Base-by-base conservation (phyloP, 2,113 vertebrate species). In the Acanthochromis polyacanthus region DNA sequence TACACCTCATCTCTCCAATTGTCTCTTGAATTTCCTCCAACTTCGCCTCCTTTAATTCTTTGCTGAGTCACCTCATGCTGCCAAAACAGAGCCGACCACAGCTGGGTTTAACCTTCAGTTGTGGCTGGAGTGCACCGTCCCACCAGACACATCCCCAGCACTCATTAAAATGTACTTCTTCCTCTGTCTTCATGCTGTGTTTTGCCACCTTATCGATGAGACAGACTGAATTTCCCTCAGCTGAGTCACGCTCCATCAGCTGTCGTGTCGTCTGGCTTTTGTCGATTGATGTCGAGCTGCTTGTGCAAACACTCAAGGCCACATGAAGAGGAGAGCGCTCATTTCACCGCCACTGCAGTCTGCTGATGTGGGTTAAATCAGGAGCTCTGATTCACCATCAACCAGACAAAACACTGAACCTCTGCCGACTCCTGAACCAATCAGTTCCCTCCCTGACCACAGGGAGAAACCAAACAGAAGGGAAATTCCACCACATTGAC, bases 161-260 rank as follows among this genome's bases (percentile, higher is more conserved):
- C 25, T 58, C 59, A 58, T 73, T 25, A 73, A 17, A 60, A 58
- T 3, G 3, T 3, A 3, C 8, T 14, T 32, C 32, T 16, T 46
- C 23, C 3, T 15, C 52, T 45, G 7, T 40, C 20, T 56, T 19
- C n/a, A 17, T 28, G 55, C 14, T 2, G 4, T 1, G 32, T 65
- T 66, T 45, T 15, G 62, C 71, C n/a, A 1, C 14, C 4, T 7
- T 55, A 50, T 78, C 61, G 25, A 75, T 6, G 25, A 68, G 66
- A 52, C 59, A 52, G 28, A 62, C 48, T 28, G n/a, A 28, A 55
- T 45, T 72, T 51, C 65, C 64, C n/a, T 50, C 20, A 2, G 52
- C 66, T 82, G 68, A 84, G 17, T 86, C 88, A 84, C 45, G 20
- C 40, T 43, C 32, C 69, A 32, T 78, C 76, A 43, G 64, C 68